Evolutionary conservation across 2,113 vertebrate species (phyloP).

Genomic region (Heterotis niloticus): DNA sequence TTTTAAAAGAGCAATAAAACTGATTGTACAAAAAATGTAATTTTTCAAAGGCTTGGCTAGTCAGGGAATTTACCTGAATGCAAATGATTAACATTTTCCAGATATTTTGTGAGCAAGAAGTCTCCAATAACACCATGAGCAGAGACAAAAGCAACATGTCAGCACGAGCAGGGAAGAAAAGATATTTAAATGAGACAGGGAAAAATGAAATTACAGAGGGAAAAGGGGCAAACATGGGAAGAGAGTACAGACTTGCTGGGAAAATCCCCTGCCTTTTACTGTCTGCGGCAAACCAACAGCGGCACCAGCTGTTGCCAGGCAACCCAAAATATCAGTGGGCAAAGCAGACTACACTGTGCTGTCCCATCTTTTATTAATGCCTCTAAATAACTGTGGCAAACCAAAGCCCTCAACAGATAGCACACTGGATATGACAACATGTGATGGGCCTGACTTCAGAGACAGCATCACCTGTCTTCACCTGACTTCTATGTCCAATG

Average conservation of each 20-base stretch:
- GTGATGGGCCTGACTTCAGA: not conserved
- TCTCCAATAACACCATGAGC: not conserved
- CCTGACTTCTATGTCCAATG: not conserved
- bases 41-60: not conserved
- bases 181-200: constrained; percentile 18
- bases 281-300: constrained; percentile 29
- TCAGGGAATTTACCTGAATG: not conserved
- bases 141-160: constrained; percentile 46
- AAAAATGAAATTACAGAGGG: constrained; percentile 1
- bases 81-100: not conserved
- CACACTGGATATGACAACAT: not conserved
- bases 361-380: constrained; percentile 31
- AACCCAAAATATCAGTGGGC: constrained; percentile 65
- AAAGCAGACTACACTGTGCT: constrained; percentile 30
- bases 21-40: not conserved
- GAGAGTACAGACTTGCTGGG: constrained; percentile 15
- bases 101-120: not conserved
- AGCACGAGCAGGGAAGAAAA: constrained; percentile 24
- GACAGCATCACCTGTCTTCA: constrained; percentile 13
- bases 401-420: not conserved
- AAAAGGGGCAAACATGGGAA: not conserved
- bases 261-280: constrained; percentile 40
- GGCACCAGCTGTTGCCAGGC: constrained; percentile 58
- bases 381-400: constrained; percentile 20
- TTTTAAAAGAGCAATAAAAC: not conserved